phyloP scores from a whole-genome alignment of 2,888 invertebrate genomes.

The Thera britannica region DNA sequence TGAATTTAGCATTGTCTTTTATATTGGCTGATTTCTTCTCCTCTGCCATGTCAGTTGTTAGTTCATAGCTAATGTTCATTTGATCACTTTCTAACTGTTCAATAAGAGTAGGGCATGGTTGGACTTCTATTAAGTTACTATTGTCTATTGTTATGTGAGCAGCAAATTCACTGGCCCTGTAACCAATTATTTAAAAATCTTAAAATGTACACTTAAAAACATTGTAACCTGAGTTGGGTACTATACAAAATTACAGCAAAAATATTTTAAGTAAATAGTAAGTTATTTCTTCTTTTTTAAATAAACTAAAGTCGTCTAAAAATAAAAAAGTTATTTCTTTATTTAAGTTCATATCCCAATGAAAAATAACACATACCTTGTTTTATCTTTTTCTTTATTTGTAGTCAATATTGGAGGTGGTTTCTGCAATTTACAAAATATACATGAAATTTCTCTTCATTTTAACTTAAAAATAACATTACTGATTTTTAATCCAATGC shows the following conservation, averaged over 20 bases:
- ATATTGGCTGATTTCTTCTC: neutral
- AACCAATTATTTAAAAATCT: slow-evolving; percentile 2
- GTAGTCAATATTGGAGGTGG: neutral
- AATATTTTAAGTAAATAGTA: too few relatives aligned
- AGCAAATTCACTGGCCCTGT: slow-evolving; percentile 20
- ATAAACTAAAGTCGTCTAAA: too few relatives aligned
- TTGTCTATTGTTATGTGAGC: slow-evolving; percentile 34
- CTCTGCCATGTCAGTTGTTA: neutral
- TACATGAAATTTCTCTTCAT: too few relatives aligned
- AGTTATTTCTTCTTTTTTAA: too few relatives aligned
- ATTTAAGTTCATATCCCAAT: neutral
- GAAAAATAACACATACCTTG: neutral
- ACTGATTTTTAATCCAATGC: too few relatives aligned
- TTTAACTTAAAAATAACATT: too few relatives aligned
- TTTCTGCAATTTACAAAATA: neutral
- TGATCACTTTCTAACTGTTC: neutral
- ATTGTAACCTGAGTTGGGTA: too few relatives aligned
- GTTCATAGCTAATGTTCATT: neutral
- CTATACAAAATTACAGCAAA: too few relatives aligned
- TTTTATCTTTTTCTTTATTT: neutral
- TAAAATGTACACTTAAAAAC: too few relatives aligned
- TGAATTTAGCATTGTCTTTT: slow-evolving; percentile 8
- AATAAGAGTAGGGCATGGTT: slow-evolving; percentile 24
- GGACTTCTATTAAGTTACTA: slow-evolving; percentile 41
- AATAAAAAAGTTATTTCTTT: too few relatives aligned